A percentile compares a stretch with the other conserved stretches of the same genome.
Conservation (phyloP, 2,888 invertebrate genomes). For the Pecten maximus region DNA sequence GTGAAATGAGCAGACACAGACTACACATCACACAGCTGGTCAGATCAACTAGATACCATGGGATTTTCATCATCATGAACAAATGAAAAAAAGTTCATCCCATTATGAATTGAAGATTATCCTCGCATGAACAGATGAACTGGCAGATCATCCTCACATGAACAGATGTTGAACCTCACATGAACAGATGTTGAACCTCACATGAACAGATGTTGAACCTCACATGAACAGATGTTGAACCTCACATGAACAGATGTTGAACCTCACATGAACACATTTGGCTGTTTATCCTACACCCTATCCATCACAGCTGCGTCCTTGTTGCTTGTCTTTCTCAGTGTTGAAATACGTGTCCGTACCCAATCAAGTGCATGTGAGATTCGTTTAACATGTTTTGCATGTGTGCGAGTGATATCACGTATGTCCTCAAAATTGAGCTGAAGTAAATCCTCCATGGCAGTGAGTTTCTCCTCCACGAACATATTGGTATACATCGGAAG, state of each 20-base stretch:
- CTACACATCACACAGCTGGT: too few species aligned
- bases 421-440: slow-evolving; percentile 72
- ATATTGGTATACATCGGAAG: slow-evolving; percentile 80
- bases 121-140: too few species aligned
- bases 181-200: too few species aligned
- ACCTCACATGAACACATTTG: not conserved
- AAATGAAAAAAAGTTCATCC: too few species aligned
- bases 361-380: slow-evolving; percentile 78
- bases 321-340: slow-evolving; percentile 60
- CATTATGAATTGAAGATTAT: too few species aligned
- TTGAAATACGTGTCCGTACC: slow-evolving; percentile 72
- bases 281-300: slow-evolving; percentile 54
- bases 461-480: slow-evolving; percentile 63
- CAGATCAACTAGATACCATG: too few species aligned
- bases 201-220: not conserved
- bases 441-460: slow-evolving; percentile 73
- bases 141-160: too few species aligned
- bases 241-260: not conserved
- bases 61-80: too few species aligned
- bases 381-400: slow-evolving; percentile 75
- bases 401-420: slow-evolving; percentile 71
- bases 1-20: too few species aligned
- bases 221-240: not conserved
- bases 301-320: slow-evolving; percentile 65
- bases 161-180: too few species aligned